A percentile compares a stretch with the other conserved stretches of the same genome.
Conservation (phyloP, 1,140 invertebrate genomes). For the Armadillidium nasatum region DNA sequence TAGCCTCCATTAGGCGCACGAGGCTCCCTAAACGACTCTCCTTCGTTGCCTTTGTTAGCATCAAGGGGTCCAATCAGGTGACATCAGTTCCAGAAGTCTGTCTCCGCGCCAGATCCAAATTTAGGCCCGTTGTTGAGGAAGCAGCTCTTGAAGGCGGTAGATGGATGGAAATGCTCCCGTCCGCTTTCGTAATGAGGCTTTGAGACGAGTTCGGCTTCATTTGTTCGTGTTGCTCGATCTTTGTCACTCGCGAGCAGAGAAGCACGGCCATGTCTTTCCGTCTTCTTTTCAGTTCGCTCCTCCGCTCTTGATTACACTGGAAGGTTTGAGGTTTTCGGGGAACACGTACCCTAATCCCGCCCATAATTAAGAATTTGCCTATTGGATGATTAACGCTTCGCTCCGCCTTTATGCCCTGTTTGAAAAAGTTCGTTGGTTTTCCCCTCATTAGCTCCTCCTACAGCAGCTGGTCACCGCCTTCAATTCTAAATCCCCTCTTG, state of each 20-base stretch:
- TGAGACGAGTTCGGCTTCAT: constrained; percentile 4
- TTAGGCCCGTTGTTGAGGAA: constrained; percentile 7
- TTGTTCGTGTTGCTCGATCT: neutral
- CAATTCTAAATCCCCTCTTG: neutral
- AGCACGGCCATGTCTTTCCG: neutral
- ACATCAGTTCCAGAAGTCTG: constrained; percentile 3
- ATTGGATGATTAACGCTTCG: neutral
- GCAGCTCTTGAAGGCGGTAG: constrained; percentile 10
- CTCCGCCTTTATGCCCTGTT: neutral
- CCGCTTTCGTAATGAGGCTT: neutral
- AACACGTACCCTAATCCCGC: neutral
- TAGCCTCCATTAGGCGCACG: constrained; percentile 2
- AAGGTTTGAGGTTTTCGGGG: neutral
- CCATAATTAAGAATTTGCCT: constrained; percentile 1
- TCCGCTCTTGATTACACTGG: constrained; percentile 3
- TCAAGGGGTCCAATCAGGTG: constrained; percentile 2
- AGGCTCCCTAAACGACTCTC: constrained; percentile 2
- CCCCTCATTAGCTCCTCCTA: neutral
- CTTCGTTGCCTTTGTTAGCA: constrained; percentile 3
- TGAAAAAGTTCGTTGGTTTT: neutral
- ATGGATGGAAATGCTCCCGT: constrained; percentile 10
- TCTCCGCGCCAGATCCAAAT: constrained; percentile 2
- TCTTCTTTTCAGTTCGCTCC: neutral
- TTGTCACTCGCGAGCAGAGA: neutral
- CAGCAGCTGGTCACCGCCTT: neutral